Base-by-base conservation (phyloP, 1,140 invertebrate species). In the Drosophila tsacasi region DNA sequence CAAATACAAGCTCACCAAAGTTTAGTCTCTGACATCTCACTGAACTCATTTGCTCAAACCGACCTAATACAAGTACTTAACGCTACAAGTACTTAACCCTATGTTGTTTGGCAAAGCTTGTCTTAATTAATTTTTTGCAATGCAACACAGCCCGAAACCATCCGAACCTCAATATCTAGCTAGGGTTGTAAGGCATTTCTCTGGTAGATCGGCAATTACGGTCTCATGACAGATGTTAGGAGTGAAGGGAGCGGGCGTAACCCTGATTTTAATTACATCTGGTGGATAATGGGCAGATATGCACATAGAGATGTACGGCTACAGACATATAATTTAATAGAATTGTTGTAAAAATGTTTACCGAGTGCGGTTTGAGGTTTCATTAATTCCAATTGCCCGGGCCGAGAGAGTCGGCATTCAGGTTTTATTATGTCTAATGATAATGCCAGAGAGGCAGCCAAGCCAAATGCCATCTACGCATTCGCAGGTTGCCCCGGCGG, bases 281-380 rank as follows among this genome's bases (percentile, higher is more conserved):
- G 61, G 25, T 55, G 72, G 62, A 75, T 76, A 65, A 76, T 76
- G 50, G 65, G 58, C 50, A 59, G 35, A 68, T 69, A 67, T 39
- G 54, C 35, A 39, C 63, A 40, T 23, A 61, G 57, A 60, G 63
- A 68, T 59, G 47, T 55, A 42, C 63, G 57, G 59, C 40, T 32
- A 39, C 64, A 62, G 63, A 61, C 59, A 46, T 78, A 78, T 78
- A 78, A 78, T 78, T 78, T 78, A 77, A 78, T 78, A 78, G 75
- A 78, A 78, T 78, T 39, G 65, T 57, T 78, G 58, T 63, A 78
- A 78, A 72, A 78, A 69, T 78, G 75, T 78, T 78, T 78, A 49
- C 59, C 52, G 44, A 78, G 40, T 78, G 76, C 75, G 76, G 76
- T 78, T 78, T 78, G 74, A 68, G 76, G 74, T 78, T 78, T 71